Conservation (phyloP, 92 coral and sea anemone genomes). For the Pocillopora grandis region DNA sequence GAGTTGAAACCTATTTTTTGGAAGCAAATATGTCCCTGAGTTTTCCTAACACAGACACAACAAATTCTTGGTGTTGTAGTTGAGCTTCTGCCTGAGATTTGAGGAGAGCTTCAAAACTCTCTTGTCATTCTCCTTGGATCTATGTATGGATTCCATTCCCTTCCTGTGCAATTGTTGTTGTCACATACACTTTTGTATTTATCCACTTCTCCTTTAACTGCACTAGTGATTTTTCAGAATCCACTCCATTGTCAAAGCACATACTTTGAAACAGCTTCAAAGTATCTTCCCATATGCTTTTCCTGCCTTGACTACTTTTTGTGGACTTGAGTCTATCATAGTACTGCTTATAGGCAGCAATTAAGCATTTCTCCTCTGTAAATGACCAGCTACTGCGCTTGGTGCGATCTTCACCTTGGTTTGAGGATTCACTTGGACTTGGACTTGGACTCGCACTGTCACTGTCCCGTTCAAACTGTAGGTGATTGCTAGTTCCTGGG, state of each 20-base stretch:
- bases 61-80: slow-evolving; percentile 48
- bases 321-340: too few species aligned
- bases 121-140: slow-evolving; percentile 45
- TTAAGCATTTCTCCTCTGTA: too few species aligned
- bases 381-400: too few species aligned
- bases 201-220: slow-evolving; percentile 1
- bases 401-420: too few species aligned
- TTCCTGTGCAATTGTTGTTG: slow-evolving; percentile 50
- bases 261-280: slow-evolving; percentile 15
- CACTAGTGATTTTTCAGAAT: background rate
- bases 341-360: too few species aligned
- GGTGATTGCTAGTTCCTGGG: background rate
- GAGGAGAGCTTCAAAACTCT: slow-evolving; percentile 44
- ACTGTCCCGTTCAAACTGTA: too few species aligned
- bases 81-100: slow-evolving; percentile 42
- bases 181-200: slow-evolving; percentile 43
- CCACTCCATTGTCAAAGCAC: slow-evolving; percentile 40
- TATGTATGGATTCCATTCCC: slow-evolving; percentile 47
- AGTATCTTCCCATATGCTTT: slow-evolving; percentile 49
- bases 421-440: too few species aligned
- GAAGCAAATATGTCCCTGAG: slow-evolving; percentile 44
- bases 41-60: slow-evolving; percentile 54
- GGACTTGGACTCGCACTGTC: too few species aligned
- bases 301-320: slow-evolving; percentile 40
- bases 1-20: slow-evolving; percentile 32